Conservation (phyloP, 2,797 vertebrate species). For the Sciurus vulgaris region DNA sequence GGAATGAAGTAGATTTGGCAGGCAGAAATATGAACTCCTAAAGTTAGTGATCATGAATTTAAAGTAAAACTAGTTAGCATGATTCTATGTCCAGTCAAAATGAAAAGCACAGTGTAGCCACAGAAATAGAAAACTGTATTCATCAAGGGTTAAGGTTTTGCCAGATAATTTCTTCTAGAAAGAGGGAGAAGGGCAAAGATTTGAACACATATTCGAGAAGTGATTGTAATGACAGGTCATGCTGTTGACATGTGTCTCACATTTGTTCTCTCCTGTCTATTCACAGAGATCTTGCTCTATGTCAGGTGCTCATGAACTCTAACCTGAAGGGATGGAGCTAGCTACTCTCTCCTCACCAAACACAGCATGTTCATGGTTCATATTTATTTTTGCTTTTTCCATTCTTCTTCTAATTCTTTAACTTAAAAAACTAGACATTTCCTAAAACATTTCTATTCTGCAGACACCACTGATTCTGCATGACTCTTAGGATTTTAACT, state of each 20-base stretch:
- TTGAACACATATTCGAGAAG: not conserved
- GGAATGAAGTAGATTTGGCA: not conserved
- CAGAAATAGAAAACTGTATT: not conserved
- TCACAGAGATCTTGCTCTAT: not conserved
- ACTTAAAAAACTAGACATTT: slow-evolving; percentile 25
- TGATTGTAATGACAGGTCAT: not conserved
- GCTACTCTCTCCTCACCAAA: not conserved
- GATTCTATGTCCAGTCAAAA: not conserved
- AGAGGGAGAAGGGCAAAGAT: not conserved
- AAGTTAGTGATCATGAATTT: not conserved
- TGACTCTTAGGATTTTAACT: slow-evolving; percentile 40
- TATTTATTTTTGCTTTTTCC: not conserved
- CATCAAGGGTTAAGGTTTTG: not conserved
- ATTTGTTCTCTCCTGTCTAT: not conserved
- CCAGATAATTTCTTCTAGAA: not conserved
- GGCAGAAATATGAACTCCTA: not conserved
- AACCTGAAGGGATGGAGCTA: not conserved
- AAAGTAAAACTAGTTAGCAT: not conserved
- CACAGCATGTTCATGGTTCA: not conserved
- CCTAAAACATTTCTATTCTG: slow-evolving; percentile 25
- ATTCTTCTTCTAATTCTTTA: not conserved
- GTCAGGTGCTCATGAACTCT: not conserved
- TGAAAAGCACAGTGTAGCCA: not conserved
- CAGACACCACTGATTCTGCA: not conserved
- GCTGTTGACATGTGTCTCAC: not conserved